These are phyloP conservation scores for Megastigmus dorsalis DNA, from an alignment of 2,888 invertebrate species.

Conservation along the genomic window DNA sequence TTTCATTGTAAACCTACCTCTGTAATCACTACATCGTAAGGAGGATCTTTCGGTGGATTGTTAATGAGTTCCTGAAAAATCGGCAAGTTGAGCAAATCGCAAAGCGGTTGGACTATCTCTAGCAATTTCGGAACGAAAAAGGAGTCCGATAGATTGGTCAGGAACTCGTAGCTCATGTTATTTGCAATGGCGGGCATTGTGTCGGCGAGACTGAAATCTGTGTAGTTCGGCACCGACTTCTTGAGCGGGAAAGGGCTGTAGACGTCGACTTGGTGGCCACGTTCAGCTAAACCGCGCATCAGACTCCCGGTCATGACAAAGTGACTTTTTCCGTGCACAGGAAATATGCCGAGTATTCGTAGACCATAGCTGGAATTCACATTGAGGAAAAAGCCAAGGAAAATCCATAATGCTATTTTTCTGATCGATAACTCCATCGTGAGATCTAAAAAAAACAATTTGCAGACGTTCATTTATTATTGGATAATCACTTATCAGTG, in stretches of 20 bases:
- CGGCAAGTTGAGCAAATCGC: too few species aligned
- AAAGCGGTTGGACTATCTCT: too few species aligned
- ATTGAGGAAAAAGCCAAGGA: too few species aligned
- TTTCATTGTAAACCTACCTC: neutral
- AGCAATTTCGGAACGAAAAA: neutral
- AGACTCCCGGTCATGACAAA: slow-evolving; percentile 74
- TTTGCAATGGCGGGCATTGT: slow-evolving; percentile 58
- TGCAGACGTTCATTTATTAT: too few species aligned
- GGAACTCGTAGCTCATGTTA: slow-evolving; percentile 59
- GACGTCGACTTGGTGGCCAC: slow-evolving; percentile 75
- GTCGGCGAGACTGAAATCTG: slow-evolving; percentile 60
- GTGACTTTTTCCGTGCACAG: slow-evolving; percentile 75
- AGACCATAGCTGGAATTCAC: neutral
- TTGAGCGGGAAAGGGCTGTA: slow-evolving; percentile 65
- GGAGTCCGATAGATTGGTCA: neutral
- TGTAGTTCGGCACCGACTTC: slow-evolving; percentile 64
- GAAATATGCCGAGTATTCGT: slow-evolving; percentile 44
- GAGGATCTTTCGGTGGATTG: too few species aligned
- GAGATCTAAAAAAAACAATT: too few species aligned
- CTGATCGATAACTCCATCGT: too few species aligned
- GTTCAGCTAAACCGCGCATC: slow-evolving; percentile 72
- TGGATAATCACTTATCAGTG: too few species aligned
- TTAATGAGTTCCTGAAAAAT: too few species aligned
- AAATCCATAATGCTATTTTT: too few species aligned
- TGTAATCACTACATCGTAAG: too few species aligned